Base-by-base conservation (phyloP, 1,140 invertebrate genomes). In the Elymnias hypermnestra region DNA sequence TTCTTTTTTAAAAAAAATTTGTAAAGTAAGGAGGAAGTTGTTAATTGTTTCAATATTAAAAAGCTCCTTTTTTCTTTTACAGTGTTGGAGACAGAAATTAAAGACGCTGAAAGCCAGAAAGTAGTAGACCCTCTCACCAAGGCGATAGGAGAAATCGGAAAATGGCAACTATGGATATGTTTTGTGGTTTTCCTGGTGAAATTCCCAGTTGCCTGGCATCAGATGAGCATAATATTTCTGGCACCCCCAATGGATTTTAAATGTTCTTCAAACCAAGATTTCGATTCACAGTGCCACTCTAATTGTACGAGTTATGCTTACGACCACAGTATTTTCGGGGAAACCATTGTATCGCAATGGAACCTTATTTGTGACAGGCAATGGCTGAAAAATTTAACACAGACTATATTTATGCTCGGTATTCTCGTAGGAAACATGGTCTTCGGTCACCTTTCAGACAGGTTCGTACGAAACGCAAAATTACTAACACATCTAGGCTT, bases 271-370 rank as follows among this genome's bases (percentile, higher is more conserved):
- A 83, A 66, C 3, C 60, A 61, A 10, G 79, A 46, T 1, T 82
- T 78, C 0, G 76, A 86, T 35, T 66, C 74, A 0, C 28, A 57
- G 6, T 89, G 81, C 29, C 40, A 69, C 3, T 45, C 60, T 0
- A 87, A 89, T 12, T 93, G 92, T 55, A 67, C 72, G 0, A 45
- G 79, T 0, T 90, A 89, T 44, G 77, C 75, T 43, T 93, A 90
- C 40, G 89, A 94, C 45, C 87, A 83, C 7, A 87, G 76, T 13
- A 73, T 90, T 13, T 95, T 95, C 60, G 72, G 89, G 12, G 88
- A 92, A 53, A 94, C 92, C 0, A 93, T 94, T 3, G 77, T 91
- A 12, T 92, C 90, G 0, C 88, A 94, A 86, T 95, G 93, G 92
- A 75, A 94, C 70, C 86, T 95, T 4, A 89, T 93, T 0, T 95